Evolutionary conservation across 2,797 vertebrate species (phyloP).

Genomic region (Morelia viridis): DNA sequence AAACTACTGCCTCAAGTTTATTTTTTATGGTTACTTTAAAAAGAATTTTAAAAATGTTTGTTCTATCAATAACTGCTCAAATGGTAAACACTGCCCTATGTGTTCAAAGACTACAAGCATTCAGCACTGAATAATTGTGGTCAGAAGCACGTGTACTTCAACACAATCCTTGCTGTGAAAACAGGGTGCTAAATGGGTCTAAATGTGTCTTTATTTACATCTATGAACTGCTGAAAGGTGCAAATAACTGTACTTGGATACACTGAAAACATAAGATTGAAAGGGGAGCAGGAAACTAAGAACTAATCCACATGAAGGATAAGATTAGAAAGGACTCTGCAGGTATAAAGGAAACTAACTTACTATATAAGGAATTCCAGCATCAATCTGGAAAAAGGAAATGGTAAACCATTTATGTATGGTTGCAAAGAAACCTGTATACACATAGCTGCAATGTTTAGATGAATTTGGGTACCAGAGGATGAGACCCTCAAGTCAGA

Average conservation of each 20-base stretch:
- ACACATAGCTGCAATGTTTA: background rate
- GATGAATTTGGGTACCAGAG: background rate
- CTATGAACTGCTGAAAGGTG: background rate
- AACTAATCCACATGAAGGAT: background rate
- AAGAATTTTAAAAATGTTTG: background rate
- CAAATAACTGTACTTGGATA: background rate
- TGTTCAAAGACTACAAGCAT: background rate
- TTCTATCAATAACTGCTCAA: background rate
- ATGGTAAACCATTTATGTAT: background rate
- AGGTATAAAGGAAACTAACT: background rate
- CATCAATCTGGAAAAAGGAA: background rate
- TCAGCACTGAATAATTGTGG: background rate
- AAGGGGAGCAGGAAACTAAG: background rate
- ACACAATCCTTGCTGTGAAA: background rate
- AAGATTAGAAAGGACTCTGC: background rate
- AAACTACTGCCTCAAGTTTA: background rate
- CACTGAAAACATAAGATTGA: background rate
- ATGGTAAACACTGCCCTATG: background rate
- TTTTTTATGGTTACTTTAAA: background rate
- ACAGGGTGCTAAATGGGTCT: background rate
- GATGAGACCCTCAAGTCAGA: too few species aligned
- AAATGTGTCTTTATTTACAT: background rate
- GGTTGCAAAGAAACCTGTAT: background rate
- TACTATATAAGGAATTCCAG: background rate
- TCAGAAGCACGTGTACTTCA: background rate